Percentiles rank a stretch among this genome's conserved stretches.
phyloP scores from a whole-genome alignment of 2,797 vertebrate genomes.

The Hypotaenidia philippensis region DNA sequence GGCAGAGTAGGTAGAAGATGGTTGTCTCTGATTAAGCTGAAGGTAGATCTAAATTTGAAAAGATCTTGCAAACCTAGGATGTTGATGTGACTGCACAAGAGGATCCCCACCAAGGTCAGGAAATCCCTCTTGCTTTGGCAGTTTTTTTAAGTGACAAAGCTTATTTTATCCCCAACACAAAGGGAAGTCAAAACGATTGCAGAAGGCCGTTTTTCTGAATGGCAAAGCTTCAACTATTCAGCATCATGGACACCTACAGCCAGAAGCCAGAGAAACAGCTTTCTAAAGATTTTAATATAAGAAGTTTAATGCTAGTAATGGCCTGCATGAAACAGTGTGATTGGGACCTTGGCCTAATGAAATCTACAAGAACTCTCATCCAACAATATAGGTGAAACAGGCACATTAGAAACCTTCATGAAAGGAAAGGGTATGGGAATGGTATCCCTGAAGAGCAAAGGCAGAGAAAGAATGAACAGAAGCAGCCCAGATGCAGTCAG shows the following conservation, averaged over 20 bases:
- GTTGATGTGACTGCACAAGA: not conserved
- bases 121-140: not conserved
- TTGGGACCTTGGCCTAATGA: not conserved
- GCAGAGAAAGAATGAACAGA: not conserved
- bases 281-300: not conserved
- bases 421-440: not conserved
- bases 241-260: not conserved
- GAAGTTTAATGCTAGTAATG: not conserved
- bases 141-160: not conserved
- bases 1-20: not conserved
- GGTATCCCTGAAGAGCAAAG: not conserved
- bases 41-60: not conserved
- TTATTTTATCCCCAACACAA: not conserved
- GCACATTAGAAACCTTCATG: not conserved
- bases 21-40: not conserved
- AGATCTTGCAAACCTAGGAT: not conserved
- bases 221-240: not conserved
- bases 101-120: not conserved
- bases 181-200: not conserved
- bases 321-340: not conserved
- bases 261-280: not conserved
- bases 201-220: not conserved
- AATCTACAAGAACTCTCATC: not conserved
- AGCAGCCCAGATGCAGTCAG: not conserved
- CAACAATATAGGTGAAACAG: not conserved